These are phyloP conservation scores for Phyllotreta cruciferae DNA, from an alignment of 2,888 invertebrate genomes.

Conservation along the genomic window DNA sequence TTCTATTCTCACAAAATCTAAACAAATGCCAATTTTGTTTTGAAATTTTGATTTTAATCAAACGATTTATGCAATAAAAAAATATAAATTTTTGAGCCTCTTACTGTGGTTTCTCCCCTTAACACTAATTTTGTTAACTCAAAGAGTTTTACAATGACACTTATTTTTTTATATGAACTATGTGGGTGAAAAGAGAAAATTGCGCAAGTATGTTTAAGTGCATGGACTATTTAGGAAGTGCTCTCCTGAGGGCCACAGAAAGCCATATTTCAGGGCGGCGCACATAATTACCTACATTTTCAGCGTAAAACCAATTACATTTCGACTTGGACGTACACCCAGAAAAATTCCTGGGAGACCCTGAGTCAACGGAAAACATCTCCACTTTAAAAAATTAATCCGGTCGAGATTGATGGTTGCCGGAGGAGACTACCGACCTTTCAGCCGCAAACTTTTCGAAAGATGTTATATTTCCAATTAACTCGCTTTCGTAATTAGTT, in stretches of 20 bases:
- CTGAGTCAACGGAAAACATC: conserved; percentile 14
- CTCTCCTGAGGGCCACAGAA: conserved; percentile 18
- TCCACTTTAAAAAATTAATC: conserved; percentile 10
- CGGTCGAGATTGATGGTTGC: conserved; percentile 12
- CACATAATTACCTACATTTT: conserved; percentile 28
- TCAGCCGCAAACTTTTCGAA: conserved; percentile 1
- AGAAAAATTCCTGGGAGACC: conserved; percentile 11
- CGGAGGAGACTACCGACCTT: conserved; percentile 1
- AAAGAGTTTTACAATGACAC: neutral
- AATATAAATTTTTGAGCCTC: too few species aligned
- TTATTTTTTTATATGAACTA: neutral
- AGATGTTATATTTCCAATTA: neutral
- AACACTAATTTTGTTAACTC: too few species aligned
- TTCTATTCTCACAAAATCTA: too few species aligned
- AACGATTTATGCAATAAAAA: too few species aligned
- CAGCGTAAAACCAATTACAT: conserved; percentile 25
- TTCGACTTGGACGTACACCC: conserved; percentile 22
- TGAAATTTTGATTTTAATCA: too few species aligned
- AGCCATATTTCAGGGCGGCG: conserved; percentile 21
- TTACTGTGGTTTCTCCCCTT: too few species aligned
- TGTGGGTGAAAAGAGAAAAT: neutral
- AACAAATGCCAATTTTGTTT: too few species aligned
- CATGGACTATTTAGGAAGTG: conserved; percentile 3
- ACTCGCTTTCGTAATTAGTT: neutral
- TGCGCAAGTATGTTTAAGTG: neutral